Conservation (phyloP, 2,888 invertebrate genomes). For the Drosophila subquinaria region DNA sequence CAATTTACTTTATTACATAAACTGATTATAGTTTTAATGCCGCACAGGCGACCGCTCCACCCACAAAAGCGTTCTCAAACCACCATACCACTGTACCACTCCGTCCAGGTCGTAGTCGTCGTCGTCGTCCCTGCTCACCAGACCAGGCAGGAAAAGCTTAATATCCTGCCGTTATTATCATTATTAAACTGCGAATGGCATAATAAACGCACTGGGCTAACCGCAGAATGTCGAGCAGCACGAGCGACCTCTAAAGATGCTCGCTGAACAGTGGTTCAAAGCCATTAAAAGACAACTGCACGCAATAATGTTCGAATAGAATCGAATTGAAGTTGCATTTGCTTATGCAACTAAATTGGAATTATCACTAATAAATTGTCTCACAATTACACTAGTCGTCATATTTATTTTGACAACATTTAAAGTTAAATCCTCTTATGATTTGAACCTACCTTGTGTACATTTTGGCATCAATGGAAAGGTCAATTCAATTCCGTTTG, state of each 20-base stretch:
- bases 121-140: conserved; percentile 40
- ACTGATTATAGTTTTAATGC: conserved; percentile 81
- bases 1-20: conserved; percentile 81
- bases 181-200: conserved; percentile 82
- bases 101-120: conserved; percentile 8
- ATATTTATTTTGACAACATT: no score
- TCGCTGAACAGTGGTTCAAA: conserved; percentile 32
- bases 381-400: no score
- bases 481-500: no score
- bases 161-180: conserved; percentile 81
- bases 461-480: no score
- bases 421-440: no score
- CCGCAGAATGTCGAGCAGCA: conserved; percentile 63
- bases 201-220: conserved; percentile 77
- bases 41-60: conserved; percentile 34
- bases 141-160: conserved; percentile 75
- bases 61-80: neutral
- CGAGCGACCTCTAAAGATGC: conserved; percentile 38
- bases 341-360: neutral
- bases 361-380: neutral
- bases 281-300: conserved; percentile 1
- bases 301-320: neutral
- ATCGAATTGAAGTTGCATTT: neutral
- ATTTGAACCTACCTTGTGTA: no score
- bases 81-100: conserved; percentile 2